Conservation (phyloP, 1,140 invertebrate species). For the Hydropsyche tenuis region DNA sequence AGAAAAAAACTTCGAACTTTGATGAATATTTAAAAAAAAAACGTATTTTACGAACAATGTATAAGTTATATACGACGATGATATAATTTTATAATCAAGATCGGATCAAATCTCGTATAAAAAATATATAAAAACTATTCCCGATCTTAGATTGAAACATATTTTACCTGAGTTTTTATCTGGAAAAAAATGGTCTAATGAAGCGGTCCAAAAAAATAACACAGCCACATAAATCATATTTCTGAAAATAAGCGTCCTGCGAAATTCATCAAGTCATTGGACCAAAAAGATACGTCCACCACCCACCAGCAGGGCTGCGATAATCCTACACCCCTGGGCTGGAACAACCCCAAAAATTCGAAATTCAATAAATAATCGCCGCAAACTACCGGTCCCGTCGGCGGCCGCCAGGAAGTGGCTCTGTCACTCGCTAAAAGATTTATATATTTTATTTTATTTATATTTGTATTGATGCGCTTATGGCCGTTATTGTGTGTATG, state of each 20-base stretch:
- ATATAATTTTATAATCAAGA: not conserved
- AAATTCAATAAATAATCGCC: conserved; percentile 51
- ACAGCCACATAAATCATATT: conserved; percentile 38
- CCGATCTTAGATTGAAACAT: no score
- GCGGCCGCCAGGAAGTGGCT: conserved; percentile 44
- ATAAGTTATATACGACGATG: no score
- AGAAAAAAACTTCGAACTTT: no score
- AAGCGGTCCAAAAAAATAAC: no score
- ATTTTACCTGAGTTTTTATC: conserved; percentile 33
- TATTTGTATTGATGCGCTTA: no score
- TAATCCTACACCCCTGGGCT: conserved; percentile 39
- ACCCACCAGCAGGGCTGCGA: conserved; percentile 2
- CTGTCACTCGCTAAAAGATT: conserved; percentile 48
- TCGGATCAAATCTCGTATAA: conserved; percentile 6
- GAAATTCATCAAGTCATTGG: conserved; percentile 48
- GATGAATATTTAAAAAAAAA: no score
- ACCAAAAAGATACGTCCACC: conserved; percentile 46
- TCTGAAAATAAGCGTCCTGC: conserved; percentile 39
- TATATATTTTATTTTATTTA: conserved; percentile 30
- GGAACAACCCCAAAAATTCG: conserved; percentile 48
- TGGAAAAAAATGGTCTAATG: no score
- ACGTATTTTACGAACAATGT: no score
- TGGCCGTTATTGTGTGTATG: no score
- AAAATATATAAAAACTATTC: no score
- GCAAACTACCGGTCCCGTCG: conserved; percentile 43